Evolutionary conservation across 2,888 invertebrate genomes (phyloP).

Genomic region (Dasypogon diadema): DNA sequence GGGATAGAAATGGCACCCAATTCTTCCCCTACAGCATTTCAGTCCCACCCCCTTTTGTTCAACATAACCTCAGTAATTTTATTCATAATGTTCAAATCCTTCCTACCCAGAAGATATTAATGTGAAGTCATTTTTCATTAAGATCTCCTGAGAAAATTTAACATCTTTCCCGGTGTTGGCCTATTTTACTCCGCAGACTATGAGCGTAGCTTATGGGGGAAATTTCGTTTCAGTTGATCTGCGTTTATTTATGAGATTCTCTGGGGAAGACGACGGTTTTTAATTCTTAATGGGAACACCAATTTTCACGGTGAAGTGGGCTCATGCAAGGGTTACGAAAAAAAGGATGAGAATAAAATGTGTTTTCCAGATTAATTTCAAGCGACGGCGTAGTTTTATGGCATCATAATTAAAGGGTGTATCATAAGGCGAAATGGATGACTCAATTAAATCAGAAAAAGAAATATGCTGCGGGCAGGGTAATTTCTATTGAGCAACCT

Average conservation of each 20-base stretch:
- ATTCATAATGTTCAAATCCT: too few species aligned
- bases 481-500: not conserved
- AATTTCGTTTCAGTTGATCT: not conserved
- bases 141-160: not conserved
- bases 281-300: slow-evolving; percentile 22
- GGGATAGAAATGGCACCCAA: too few species aligned
- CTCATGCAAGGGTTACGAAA: not conserved
- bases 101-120: too few species aligned
- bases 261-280: not conserved
- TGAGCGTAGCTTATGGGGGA: not conserved
- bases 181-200: not conserved
- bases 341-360: not conserved
- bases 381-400: not conserved
- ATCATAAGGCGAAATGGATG: not conserved
- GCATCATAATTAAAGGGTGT: not conserved
- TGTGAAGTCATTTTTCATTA: not conserved
- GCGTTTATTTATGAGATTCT: not conserved
- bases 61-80: too few species aligned
- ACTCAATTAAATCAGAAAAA: not conserved
- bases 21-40: too few species aligned
- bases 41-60: too few species aligned
- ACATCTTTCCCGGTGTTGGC: not conserved
- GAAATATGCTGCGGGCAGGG: not conserved
- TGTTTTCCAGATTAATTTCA: not conserved
- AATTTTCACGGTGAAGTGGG: not conserved